Percentiles rank a stretch among this genome's conserved stretches.
Conservation (phyloP, 2,113 vertebrate species). For the Urocitellus parryii region DNA sequence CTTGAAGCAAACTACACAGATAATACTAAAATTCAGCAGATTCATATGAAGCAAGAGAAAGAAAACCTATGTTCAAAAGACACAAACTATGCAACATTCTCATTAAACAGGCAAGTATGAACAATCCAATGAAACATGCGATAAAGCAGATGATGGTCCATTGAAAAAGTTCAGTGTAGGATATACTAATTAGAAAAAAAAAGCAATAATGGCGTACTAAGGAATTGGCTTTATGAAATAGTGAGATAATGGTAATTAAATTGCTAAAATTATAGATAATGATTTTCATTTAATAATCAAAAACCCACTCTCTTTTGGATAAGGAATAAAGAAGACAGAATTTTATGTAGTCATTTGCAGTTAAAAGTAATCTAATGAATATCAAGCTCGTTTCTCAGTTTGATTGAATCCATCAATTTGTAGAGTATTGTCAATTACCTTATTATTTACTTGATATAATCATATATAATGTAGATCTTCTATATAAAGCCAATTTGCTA, state of each 20-base stretch:
- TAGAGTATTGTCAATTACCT: background rate
- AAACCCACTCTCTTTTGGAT: background rate
- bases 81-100: conserved; percentile 99
- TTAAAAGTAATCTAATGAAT: conserved; percentile 54
- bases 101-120: conserved; percentile 99
- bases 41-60: conserved; percentile 97
- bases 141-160: conserved; percentile 98
- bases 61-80: conserved; percentile 98
- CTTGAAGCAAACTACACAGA: conserved; percentile 98
- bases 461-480: conserved; percentile 3
- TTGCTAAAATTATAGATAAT: background rate
- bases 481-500: conserved; percentile 70
- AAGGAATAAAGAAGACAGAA: conserved; percentile 42
- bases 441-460: conserved; percentile 46
- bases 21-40: conserved; percentile 97
- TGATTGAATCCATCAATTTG: conserved; percentile 31
- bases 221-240: conserved; percentile 68
- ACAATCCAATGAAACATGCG: conserved; percentile 99
- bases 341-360: conserved; percentile 54
- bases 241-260: background rate
- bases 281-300: conserved; percentile 40
- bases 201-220: conserved; percentile 29
- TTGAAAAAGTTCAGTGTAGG: conserved; percentile 95
- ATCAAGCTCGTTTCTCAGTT: background rate
- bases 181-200: conserved; percentile 89